A percentile compares a stretch with the other conserved stretches of the same genome.
Conservation (phyloP, 1,140 invertebrate species). For the Bombus pascuorum region DNA sequence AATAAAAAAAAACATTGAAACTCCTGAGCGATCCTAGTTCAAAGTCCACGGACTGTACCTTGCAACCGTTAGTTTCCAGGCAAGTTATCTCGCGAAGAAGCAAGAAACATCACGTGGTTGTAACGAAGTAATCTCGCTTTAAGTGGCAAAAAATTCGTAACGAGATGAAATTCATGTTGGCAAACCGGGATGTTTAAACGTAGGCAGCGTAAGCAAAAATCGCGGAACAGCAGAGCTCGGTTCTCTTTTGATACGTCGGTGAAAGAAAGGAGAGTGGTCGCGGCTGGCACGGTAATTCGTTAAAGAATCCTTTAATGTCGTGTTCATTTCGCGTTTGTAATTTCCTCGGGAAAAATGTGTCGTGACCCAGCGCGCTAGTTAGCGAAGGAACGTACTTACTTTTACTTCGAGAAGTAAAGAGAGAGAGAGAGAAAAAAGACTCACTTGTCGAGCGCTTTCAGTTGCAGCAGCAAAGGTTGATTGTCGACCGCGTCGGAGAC, state of each 20-base stretch:
- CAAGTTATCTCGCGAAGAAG: not conserved
- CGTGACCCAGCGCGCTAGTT: constrained; percentile 11
- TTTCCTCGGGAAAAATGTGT: constrained; percentile 10
- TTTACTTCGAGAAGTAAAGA: not conserved
- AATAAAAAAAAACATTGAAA: not conserved
- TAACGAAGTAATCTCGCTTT: not conserved
- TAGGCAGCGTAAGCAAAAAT: not conserved
- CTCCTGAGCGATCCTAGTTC: not conserved
- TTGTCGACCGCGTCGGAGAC: constrained; percentile 43
- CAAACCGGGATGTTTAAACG: not conserved
- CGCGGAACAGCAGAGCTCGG: not conserved
- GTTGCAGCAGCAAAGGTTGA: constrained; percentile 57
- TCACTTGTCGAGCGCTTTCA: constrained; percentile 63
- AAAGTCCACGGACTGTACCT: too few species aligned
- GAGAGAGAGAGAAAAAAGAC: not conserved
- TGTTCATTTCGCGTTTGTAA: constrained; percentile 23
- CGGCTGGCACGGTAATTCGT: constrained; percentile 12
- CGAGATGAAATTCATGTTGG: not conserved
- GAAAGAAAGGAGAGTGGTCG: not conserved
- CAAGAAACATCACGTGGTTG: not conserved
- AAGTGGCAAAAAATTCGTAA: constrained; percentile 1
- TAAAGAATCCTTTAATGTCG: constrained; percentile 29
- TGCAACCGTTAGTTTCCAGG: not conserved
- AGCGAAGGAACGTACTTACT: not conserved
- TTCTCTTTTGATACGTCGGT: not conserved